Base-by-base conservation (phyloP, 2,113 vertebrate species). In the Mustelus asterias region DNA sequence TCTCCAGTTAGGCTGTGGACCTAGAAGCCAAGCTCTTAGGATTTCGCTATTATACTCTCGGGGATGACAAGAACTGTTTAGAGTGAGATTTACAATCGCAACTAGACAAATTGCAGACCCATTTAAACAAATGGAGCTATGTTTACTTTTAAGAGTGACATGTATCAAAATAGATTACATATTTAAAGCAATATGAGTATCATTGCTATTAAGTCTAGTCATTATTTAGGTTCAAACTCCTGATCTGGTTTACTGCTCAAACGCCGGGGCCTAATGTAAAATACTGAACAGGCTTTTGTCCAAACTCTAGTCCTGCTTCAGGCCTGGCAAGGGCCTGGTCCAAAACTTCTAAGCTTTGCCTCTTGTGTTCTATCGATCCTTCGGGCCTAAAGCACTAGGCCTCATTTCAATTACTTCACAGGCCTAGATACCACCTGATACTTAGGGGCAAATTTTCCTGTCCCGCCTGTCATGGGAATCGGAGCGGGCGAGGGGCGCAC, bases 131-230 rank as follows among this genome's bases (percentile, higher is more conserved):
- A 93, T 41, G n/a, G 58, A 63, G 29, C 58, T 65, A 20, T n/a
- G 63, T 65, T 93, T 93, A 93, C 60, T n/a, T 93, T 63, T 65
- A 65, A 93, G 90, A 65, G 3, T 54, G 54, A 37, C 29, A 63
- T 33, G 60, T 65, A 37, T 67, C 54, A 65, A 63, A 63, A 93
- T 67, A 93, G 60, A 65, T 93, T n/a, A 65, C n/a, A 65, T n/a
- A n/a, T 92, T 63, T 63, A 65, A 92, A 37, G 26, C 60, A 93
- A 93, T n/a, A 37, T 93, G 54, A 93, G 90, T 67, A 65, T 93
- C 58, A 93, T 13, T n/a, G 33, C 60, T 67, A 92, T 48, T n/a
- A 92, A 20, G 33, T 92, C 60, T 65, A 48, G 33, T 67, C 60
- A 67, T 37, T 93, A n/a, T n/a, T 93, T 93, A 10, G 60, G 58